Percentiles rank a stretch among this genome's conserved stretches.
phyloP scores from a whole-genome alignment of 2,113 vertebrate genomes.

The Pantherophis guttatus region DNA sequence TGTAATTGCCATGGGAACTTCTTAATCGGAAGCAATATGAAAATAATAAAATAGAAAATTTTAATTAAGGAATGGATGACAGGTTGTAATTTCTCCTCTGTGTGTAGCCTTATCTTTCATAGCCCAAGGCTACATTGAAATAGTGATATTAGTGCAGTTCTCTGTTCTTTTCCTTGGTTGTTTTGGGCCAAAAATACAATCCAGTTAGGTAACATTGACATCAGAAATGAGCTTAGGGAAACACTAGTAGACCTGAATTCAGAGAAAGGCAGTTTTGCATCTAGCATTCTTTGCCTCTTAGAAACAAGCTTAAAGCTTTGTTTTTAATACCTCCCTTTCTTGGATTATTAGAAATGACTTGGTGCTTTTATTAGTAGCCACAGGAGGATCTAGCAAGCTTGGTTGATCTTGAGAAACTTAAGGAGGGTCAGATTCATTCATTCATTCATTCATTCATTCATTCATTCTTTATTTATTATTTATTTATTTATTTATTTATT shows the following conservation, averaged over 20 bases:
- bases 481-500: not conserved
- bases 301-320: not conserved
- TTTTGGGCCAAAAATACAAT: not conserved
- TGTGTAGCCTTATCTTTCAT: not conserved
- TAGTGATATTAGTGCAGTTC: not conserved
- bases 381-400: not conserved
- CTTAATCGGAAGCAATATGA: not conserved
- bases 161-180: not conserved
- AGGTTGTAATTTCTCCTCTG: not conserved
- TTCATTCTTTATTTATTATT: not conserved
- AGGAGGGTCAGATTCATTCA: not conserved
- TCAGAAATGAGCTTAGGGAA: not conserved
- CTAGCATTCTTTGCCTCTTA: not conserved
- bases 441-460: not conserved
- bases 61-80: not conserved
- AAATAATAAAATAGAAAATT: not conserved
- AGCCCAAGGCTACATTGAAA: not conserved
- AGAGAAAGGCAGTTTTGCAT: not conserved
- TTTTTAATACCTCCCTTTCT: not conserved
- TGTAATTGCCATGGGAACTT: not conserved
- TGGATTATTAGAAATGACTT: not conserved
- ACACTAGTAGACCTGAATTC: not conserved
- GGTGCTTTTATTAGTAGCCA: not conserved
- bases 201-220: not conserved
- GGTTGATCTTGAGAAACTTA: not conserved